Base-by-base conservation (phyloP, 2,113 vertebrate species). In the Malurus cyaneus region DNA sequence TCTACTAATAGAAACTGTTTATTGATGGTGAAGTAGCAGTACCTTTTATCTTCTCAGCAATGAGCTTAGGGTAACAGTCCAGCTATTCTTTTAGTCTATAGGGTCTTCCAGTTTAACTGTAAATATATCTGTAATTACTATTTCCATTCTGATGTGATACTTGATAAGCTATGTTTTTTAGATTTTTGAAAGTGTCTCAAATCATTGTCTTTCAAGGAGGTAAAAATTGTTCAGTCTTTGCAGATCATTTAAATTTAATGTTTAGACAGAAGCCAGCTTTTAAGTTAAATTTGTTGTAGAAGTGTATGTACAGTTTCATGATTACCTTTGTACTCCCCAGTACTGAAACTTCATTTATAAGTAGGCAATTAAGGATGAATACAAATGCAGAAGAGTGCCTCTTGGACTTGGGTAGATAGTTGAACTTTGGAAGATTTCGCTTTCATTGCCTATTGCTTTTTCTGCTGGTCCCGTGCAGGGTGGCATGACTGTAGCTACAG, bases 371-470 rank as follows among this genome's bases (percentile, higher is more conserved):
- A 74, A 80, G 32, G 47, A 39, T 87, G 72, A 89, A 65, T 76
- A 46, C 65, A 72, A 81, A 81, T 93, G n/a, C 11, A 72, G 26
- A 74, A 67, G 29, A 65, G 19, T 60, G 65, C 57, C n/a, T 76
- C 66, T 91, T 74, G 88, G 69, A 84, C 81, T 56, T 62, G 81
- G 47, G 28, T 47, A 29, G 25, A n/a, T 34, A 52, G 47, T 31
- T 96, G 92, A 77, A 81, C 89, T 96, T 93, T 81, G 73, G 87
- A 94, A 96, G 46, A 34, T 29, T 72, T 60, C 3, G 9, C 11
- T 15, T 34, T 29, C 18, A 34, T 84, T 54, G 39, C 31, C 15
- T 29, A 11, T 15, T 85, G 36, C 34, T 50, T 50, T 41, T 80
- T 67, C 64, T 92, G 70, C 60, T 80, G 62, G 32, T 80, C 46